Base-by-base conservation (phyloP, 2,888 invertebrate species). In the Athripsodes cinereus region DNA sequence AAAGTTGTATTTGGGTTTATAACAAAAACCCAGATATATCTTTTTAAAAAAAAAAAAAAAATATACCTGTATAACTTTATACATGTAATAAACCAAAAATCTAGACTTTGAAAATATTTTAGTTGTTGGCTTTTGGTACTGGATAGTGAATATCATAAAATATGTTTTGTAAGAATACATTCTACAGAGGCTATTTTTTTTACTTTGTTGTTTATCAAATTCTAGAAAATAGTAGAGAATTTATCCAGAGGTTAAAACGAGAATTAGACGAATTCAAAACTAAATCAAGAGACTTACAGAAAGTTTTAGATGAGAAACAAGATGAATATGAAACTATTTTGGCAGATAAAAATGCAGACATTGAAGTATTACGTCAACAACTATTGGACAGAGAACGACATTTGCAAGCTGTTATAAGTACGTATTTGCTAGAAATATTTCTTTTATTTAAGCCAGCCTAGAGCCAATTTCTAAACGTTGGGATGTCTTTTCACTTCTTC, bases 271-370 rank as follows among this genome's bases (percentile, higher is more conserved):
- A 69, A 2, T 74, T 75, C 1, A 76, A 74, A 63, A 65, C 67
- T 0, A 73, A 74, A 22, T 67, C 73, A 48, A 74, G 68, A 0
- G 75, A 75, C 75, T 79, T 73, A 73, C 78, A 44, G 69, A 81
- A 72, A 64, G 73, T 60, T 52, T 74, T 68, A 58, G 64, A 70
- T 66, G 19, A 71, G 72, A 68, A 74, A 68, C 80, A 75, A 68
- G 54, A 72, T 69, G 66, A 75, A 69, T 59, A 66, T 70, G 67
- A 76, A 19, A 47, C 83, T 19, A 65, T 85, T 35, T 68, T 86
- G 56, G 79, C 81, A 0, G 85, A 86, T 65, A 90, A 89, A 67
- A 87, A 87, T 62, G 82, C 82, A 34, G 85, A 90, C 64, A 86
- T 86, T 31, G 82, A 85, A 59, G 75, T 77, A 53, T 69, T 88